These are phyloP conservation scores for Caloenas nicobarica DNA, from an alignment of 2,113 vertebrate species.

Conservation along the genomic window DNA sequence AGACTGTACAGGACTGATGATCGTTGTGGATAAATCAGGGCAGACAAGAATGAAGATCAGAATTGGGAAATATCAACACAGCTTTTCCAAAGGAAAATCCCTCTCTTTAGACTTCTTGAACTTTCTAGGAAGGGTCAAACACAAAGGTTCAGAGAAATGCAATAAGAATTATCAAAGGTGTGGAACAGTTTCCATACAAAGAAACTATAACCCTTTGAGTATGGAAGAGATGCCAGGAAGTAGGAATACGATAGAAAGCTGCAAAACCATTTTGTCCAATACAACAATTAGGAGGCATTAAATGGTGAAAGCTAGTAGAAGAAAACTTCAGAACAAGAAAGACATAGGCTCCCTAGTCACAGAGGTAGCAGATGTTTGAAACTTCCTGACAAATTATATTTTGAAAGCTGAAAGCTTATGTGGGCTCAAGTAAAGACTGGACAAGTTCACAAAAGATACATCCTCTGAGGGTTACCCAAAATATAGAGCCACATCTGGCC, in stretches of 20 bases:
- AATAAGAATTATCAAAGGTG: background rate
- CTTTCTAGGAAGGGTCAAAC: background rate
- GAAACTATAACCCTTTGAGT: background rate
- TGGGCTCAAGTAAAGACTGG: background rate
- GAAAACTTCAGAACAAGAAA: background rate
- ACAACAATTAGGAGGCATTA: background rate
- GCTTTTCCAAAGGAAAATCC: background rate
- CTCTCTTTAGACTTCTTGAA: background rate
- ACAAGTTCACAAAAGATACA: conserved; percentile 5
- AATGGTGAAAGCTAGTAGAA: background rate
- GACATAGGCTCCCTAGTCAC: background rate
- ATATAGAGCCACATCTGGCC: conserved; percentile 35
- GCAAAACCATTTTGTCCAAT: background rate
- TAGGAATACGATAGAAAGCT: background rate
- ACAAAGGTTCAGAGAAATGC: background rate
- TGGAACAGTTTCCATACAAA: background rate
- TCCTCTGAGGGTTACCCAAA: conserved; percentile 30
- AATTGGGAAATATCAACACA: background rate
- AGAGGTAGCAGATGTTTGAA: background rate
- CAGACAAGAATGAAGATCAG: background rate
- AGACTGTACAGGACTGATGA: background rate
- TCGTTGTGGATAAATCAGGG: background rate
- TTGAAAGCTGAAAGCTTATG: background rate
- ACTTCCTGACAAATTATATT: background rate
- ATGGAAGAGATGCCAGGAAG: background rate